Percentiles rank a stretch among this genome's conserved stretches.
Conservation (phyloP, 2,888 invertebrate species). For the Malachius bipustulatus region DNA sequence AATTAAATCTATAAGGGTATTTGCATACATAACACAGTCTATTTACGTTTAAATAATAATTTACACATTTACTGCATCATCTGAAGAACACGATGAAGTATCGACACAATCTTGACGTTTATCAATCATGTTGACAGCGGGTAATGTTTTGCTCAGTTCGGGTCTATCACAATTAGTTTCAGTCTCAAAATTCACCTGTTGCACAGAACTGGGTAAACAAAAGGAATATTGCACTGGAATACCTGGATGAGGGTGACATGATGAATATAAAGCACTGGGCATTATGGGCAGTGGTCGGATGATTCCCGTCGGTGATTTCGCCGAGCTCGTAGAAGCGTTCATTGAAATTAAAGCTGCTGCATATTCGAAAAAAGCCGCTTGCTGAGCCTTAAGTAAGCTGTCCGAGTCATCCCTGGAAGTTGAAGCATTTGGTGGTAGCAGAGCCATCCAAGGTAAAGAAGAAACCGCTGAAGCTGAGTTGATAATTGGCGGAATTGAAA, state of each 20-base stretch:
- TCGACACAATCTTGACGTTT: constrained; percentile 18
- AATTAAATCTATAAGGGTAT: too few relatives aligned
- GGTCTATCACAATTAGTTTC: constrained; percentile 20
- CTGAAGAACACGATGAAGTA: constrained; percentile 20
- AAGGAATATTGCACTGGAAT: constrained; percentile 22
- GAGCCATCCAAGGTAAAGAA: too few relatives aligned
- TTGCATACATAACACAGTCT: too few relatives aligned
- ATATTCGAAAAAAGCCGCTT: constrained; percentile 25
- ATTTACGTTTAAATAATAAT: constrained; percentile 14
- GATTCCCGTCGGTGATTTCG: constrained; percentile 17
- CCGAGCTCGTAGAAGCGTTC: constrained; percentile 17
- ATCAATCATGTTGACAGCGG: constrained; percentile 18
- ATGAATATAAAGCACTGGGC: constrained; percentile 18
- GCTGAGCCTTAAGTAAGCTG: constrained; percentile 31
- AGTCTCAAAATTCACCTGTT: constrained; percentile 20
- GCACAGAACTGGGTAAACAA: constrained; percentile 18
- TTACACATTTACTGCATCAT: constrained; percentile 20
- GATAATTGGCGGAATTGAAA: constrained; percentile 20
- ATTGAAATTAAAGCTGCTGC: constrained; percentile 20
- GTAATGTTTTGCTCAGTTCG: constrained; percentile 16
- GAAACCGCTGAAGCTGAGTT: too few relatives aligned
- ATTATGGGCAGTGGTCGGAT: constrained; percentile 19
- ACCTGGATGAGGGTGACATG: constrained; percentile 17
- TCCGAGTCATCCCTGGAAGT: too few relatives aligned
- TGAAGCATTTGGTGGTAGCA: too few relatives aligned